These are phyloP conservation scores for Diplodus puntazzo DNA, from an alignment of 2,797 vertebrate species.

Conservation along the genomic window DNA sequence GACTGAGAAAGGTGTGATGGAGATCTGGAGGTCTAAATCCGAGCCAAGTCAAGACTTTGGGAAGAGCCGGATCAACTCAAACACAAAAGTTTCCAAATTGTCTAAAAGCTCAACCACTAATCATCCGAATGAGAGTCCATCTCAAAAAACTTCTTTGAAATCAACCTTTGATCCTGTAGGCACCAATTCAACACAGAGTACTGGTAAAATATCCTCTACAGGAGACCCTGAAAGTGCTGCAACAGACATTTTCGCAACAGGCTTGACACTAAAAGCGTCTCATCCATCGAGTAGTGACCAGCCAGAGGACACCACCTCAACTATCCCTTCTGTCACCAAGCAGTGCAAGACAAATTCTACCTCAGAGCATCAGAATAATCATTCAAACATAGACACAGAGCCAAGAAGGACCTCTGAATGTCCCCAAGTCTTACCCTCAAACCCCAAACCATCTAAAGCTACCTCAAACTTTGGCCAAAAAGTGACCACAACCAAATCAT, in stretches of 20 bases:
- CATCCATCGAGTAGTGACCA: not conserved
- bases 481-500: not conserved
- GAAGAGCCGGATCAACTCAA: constrained; percentile 27
- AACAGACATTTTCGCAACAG: not conserved
- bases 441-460: not conserved
- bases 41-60: constrained; percentile 24
- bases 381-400: not conserved
- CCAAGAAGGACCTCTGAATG: constrained; percentile 16
- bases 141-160: constrained; percentile 31
- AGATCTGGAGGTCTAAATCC: not conserved
- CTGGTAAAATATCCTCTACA: not conserved
- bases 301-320: not conserved
- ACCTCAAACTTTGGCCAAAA: constrained; percentile 19
- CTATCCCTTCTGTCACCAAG: not conserved
- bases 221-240: not conserved
- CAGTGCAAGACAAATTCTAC: not conserved
- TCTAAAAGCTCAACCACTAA: constrained; percentile 8
- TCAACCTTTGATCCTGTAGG: not conserved
- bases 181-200: not conserved
- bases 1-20: not conserved
- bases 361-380: not conserved
- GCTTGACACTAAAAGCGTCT: not conserved
- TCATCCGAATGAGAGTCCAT: not conserved
- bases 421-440: constrained; percentile 10
- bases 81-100: constrained; percentile 20